Conservation (phyloP, 2,888 invertebrate species). For the Cryptops parisi region DNA sequence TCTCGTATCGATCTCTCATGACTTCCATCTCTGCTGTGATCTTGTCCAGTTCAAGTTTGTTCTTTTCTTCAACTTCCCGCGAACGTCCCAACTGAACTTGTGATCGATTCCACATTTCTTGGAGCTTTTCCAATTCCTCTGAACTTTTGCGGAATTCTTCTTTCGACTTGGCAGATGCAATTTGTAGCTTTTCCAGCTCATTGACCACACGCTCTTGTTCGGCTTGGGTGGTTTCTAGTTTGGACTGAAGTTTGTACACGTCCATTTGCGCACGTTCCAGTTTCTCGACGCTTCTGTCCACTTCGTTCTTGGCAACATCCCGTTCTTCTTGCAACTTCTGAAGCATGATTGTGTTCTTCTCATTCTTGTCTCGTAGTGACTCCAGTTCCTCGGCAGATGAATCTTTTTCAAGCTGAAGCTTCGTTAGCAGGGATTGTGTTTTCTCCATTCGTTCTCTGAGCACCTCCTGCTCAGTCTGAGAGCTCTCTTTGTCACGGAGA, state of each 20-base stretch:
- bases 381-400: slow-evolving; percentile 71
- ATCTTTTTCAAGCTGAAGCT: slow-evolving; percentile 63
- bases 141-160: slow-evolving; percentile 75
- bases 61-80: slow-evolving; percentile 81
- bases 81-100: slow-evolving; percentile 68
- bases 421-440: slow-evolving; percentile 32
- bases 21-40: slow-evolving; percentile 67
- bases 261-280: slow-evolving; percentile 60
- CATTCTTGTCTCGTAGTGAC: slow-evolving; percentile 74
- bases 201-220: slow-evolving; percentile 73
- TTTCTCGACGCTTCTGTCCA: slow-evolving; percentile 75
- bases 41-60: slow-evolving; percentile 66
- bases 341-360: slow-evolving; percentile 57
- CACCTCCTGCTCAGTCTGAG: slow-evolving; percentile 70
- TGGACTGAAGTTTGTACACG: slow-evolving; percentile 72
- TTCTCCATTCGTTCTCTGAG: slow-evolving; percentile 80
- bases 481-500: slow-evolving; percentile 68
- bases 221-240: slow-evolving; percentile 70
- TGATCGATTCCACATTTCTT: slow-evolving; percentile 78
- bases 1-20: slow-evolving; percentile 75
- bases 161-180: slow-evolving; percentile 60
- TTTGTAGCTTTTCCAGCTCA: slow-evolving; percentile 69
- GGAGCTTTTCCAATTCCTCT: slow-evolving; percentile 67
- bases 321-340: slow-evolving; percentile 77
- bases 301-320: slow-evolving; percentile 74